Evolutionary conservation across 2,113 vertebrate species (phyloP), one percentile per base, ranked within the genome.

Genomic region (Dipodomys spectabilis): DNA sequence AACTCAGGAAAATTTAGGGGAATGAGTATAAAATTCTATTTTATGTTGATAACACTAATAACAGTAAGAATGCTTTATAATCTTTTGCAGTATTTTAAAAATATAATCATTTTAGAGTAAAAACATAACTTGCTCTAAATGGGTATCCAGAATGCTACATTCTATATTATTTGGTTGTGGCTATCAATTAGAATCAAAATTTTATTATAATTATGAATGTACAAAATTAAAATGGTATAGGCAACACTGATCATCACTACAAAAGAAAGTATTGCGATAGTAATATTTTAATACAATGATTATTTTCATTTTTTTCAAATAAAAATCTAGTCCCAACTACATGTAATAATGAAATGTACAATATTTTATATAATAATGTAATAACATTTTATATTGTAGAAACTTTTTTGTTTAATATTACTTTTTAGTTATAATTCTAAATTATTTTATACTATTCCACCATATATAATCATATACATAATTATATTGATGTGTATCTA

Each of bases 301-400:
- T 69, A 71, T 49, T 92, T 90, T 92, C 2, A 95, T 88, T 75
- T 89, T 93, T 90, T 88, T 20, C n/a, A 62, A 74, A 6, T 64
- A 88, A 39, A 16, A 82, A 75, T 94, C 75, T 88, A 79, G n/a
- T 22, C 65, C 25, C 84, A 12, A 67, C 60, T 92, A 78, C 4
- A 82, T 53, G 20, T 25, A 79, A 80, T 71, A 39, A 77, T 75
- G 57, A 9, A 49, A 49, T 49, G 49, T 49, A 49, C 12, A 49
- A 49, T 49, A 12, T 49, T 49, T 49, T 49, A 49, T 49, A 49
- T 12, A 49, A 49, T 49, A 49, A 49, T 49, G 53, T 57, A 57
- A 73, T 90, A 95, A 71, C 12, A 69, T 44, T 91, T 80, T 81
- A 69, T 90, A 64, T 44, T 90, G 15, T 84, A 45, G 2, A 28